Evolutionary conservation across 2,888 invertebrate species (phyloP).

Genomic region (Thysanoteuthis rhombus): DNA sequence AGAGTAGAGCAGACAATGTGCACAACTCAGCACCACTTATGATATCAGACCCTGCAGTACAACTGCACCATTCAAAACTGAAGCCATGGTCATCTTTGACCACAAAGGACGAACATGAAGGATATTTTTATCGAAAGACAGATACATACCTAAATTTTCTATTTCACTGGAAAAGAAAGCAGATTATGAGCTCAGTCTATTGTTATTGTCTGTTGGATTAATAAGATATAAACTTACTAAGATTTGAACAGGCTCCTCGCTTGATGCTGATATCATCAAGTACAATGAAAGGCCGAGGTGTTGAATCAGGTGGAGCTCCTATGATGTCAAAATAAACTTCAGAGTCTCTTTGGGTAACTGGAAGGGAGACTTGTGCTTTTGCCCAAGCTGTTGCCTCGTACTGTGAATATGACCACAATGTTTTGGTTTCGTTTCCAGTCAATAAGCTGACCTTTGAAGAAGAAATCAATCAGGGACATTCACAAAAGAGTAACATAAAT

Average conservation of each 20-base stretch:
- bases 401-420: conserved; percentile 37
- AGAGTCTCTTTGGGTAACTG: conserved; percentile 37
- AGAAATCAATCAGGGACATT: not conserved
- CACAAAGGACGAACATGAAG: too few species aligned
- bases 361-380: conserved; percentile 47
- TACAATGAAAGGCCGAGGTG: conserved; percentile 44
- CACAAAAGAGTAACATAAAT: not conserved
- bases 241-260: conserved; percentile 47
- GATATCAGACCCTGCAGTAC: too few species aligned
- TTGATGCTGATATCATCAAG: conserved; percentile 53
- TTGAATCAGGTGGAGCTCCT: conserved; percentile 36
- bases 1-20: too few species aligned
- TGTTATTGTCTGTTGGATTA: not conserved
- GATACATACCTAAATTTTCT: too few species aligned
- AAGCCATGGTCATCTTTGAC: too few species aligned
- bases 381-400: conserved; percentile 46
- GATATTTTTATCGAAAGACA: too few species aligned
- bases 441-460: not conserved
- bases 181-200: too few species aligned
- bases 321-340: conserved; percentile 46
- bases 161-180: too few species aligned
- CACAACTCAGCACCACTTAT: too few species aligned
- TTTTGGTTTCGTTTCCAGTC: not conserved
- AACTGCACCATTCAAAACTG: too few species aligned
- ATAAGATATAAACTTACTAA: conserved; percentile 42